Base-by-base conservation (phyloP, 1,140 invertebrate species). In the Tribolium madens region DNA sequence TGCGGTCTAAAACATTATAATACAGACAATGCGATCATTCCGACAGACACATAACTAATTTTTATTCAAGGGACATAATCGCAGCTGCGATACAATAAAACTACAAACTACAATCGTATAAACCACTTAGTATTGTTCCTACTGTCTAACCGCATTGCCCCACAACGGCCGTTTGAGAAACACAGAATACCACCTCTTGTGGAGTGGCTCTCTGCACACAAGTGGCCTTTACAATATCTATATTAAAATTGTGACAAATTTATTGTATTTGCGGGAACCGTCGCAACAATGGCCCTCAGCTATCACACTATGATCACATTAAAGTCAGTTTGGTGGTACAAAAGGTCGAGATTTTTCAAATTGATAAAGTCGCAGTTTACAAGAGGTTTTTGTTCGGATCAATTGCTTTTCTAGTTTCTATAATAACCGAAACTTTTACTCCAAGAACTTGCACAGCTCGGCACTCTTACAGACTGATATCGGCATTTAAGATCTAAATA, bases 201-300 rank as follows among this genome's bases (percentile, higher is more conserved):
- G 21, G 57, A 71, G 72, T 50, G 53, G 57, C 76, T 50, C 74
- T 76, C 33, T n/a, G 72, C 36, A 21, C 73, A 68, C 71, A 71
- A 77, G 78, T 77, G 71, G 76, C 76, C 72, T 73, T 79, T 79
- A 79, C 71, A 77, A 79, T 75, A 79, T 79, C 76, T 79, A 71
- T 79, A 77, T 79, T 74, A 79, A 79, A 73, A 79, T 77, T 79
- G 76, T 77, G 78, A 79, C 78, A 79, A 79, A 79, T 77, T 79
- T 79, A 79, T 79, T 77, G 64, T 79, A 75, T 79, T 79, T 77
- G 60, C 70, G 76, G 78, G 68, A 79, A 79, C 78, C 60, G 48
- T 13, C 9, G 36, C 60, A 52, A 77, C 76, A 79, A 77, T 75
- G 17, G 57, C 13, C 36, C 36, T 70, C 53, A 76, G 57, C 72